Percentiles rank a stretch among this genome's conserved stretches.
Evolutionary conservation across 2,888 invertebrate genomes (phyloP).

Genomic region (Osmoderma eremita): DNA sequence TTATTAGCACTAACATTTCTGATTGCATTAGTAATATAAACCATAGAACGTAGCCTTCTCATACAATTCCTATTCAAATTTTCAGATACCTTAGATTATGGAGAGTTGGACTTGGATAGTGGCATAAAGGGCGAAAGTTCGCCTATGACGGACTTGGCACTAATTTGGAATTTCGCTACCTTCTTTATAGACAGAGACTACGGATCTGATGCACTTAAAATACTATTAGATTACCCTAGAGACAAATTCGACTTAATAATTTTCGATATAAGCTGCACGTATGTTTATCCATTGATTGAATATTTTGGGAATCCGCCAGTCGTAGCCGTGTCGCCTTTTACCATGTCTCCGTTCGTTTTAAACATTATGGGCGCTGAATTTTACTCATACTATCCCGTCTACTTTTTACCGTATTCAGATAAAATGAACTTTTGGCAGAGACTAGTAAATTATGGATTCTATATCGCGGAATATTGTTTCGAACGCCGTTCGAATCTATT

Average conservation of each 20-base stretch:
- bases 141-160: background rate
- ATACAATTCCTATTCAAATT: background rate
- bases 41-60: too few relatives aligned
- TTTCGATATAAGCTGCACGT: constrained; percentile 43
- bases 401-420: constrained; percentile 45
- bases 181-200: constrained; percentile 40
- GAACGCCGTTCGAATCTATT: constrained; percentile 39
- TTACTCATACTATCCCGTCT: constrained; percentile 51
- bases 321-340: constrained; percentile 45
- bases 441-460: constrained; percentile 45
- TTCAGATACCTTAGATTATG: background rate
- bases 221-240: constrained; percentile 47
- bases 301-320: constrained; percentile 47
- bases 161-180: background rate
- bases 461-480: constrained; percentile 21
- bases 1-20: background rate
- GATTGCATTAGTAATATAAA: background rate
- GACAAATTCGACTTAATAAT: constrained; percentile 49
- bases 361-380: constrained; percentile 44
- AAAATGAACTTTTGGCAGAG: constrained; percentile 51
- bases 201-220: constrained; percentile 41
- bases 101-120: background rate
- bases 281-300: constrained; percentile 47
- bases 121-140: background rate
- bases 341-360: constrained; percentile 33